Conservation (phyloP, 64 coral and sea anemone genomes). For the Acropora yongei region DNA sequence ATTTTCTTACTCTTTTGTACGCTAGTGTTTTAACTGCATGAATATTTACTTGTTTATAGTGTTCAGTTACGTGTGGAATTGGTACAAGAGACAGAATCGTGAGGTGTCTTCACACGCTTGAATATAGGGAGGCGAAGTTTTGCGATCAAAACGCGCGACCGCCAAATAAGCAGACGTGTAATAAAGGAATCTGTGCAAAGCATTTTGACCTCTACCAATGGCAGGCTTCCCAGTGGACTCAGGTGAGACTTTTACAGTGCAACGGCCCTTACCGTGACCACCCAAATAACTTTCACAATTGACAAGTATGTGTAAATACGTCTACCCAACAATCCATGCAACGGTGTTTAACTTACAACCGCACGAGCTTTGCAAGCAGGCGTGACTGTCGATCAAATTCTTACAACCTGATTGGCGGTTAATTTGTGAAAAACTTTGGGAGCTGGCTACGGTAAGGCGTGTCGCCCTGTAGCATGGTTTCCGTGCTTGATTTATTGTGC, state of each 20-base stretch:
- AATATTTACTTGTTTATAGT: slow-evolving; percentile 26
- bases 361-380: too few species aligned
- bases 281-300: too few species aligned
- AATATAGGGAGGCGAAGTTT: slow-evolving; percentile 38
- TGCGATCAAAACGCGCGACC: slow-evolving; percentile 62
- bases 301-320: too few species aligned
- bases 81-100: slow-evolving; percentile 53
- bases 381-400: too few species aligned
- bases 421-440: too few species aligned
- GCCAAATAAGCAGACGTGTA: slow-evolving; percentile 29
- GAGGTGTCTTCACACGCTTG: slow-evolving; percentile 38
- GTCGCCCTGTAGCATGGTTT: background rate
- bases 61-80: slow-evolving; percentile 73
- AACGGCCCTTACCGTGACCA: too few species aligned
- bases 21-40: too few species aligned
- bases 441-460: too few species aligned
- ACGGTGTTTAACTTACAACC: too few species aligned
- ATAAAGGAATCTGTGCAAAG: background rate
- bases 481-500: background rate
- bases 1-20: background rate
- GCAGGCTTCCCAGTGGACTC: slow-evolving; percentile 47
- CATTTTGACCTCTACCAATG: slow-evolving; percentile 12
- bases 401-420: too few species aligned
- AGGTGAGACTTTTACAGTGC: background rate
- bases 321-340: too few species aligned